A percentile compares a stretch with the other conserved stretches of the same genome.
These are phyloP conservation scores for Hetaerina americana DNA, from an alignment of 1,140 invertebrate genomes.

Conservation along the genomic window DNA sequence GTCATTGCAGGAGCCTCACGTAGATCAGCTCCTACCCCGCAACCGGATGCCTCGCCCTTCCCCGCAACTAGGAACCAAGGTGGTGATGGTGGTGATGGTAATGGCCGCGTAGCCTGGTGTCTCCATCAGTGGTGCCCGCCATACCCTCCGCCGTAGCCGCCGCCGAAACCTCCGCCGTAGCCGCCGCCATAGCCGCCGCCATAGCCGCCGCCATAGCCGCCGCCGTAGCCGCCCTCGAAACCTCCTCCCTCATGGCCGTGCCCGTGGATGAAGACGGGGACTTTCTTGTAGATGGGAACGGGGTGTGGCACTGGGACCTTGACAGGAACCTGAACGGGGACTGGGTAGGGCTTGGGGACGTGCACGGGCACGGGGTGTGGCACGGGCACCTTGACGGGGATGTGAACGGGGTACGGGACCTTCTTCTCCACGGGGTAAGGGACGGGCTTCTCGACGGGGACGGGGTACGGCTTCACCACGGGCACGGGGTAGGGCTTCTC, in stretches of 20 bases:
- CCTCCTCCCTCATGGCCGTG: slow-evolving; percentile 10
- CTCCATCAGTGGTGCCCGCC: background rate
- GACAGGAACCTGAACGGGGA: slow-evolving; percentile 6
- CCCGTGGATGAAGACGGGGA: slow-evolving; percentile 12
- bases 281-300: slow-evolving; percentile 8
- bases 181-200: background rate
- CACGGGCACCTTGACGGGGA: slow-evolving; percentile 8
- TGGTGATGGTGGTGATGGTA: too few relatives aligned
- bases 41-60: too few relatives aligned
- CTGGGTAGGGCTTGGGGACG: slow-evolving; percentile 5
- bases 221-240: background rate
- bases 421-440: slow-evolving; percentile 1
- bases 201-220: background rate
- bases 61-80: too few relatives aligned
- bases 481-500: slow-evolving; percentile 16
- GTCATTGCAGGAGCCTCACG: too few relatives aligned
- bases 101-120: too few relatives aligned
- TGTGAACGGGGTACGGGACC: slow-evolving; percentile 14
- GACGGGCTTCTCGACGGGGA: slow-evolving; percentile 15
- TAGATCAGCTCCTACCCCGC: too few relatives aligned
- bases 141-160: background rate
- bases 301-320: slow-evolving; percentile 5
- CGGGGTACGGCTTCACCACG: slow-evolving; percentile 9
- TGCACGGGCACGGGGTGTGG: slow-evolving; percentile 8
- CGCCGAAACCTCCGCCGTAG: background rate